Percentiles rank a stretch among this genome's conserved stretches.
phyloP scores from a whole-genome alignment of 30 jellyfish, hydroid and myxozoan genomes.

The Morbakka virulenta region DNA sequence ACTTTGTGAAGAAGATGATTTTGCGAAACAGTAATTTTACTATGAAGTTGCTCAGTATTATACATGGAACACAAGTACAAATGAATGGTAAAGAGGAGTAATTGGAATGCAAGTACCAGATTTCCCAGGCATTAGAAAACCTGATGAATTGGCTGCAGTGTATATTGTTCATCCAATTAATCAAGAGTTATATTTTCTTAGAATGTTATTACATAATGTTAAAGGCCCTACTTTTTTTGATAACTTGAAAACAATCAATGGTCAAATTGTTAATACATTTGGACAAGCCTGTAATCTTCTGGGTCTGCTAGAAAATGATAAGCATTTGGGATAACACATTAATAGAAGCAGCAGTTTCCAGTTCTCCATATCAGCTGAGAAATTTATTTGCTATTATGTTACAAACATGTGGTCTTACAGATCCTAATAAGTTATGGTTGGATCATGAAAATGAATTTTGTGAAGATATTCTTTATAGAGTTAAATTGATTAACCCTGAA shows the following conservation, averaged over 20 bases:
- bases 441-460: not conserved
- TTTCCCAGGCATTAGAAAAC: too few relatives aligned
- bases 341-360: constrained; percentile 12
- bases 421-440: not conserved
- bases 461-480: not conserved
- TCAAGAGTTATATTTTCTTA: constrained; percentile 32
- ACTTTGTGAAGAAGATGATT: constrained; percentile 22
- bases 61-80: not conserved
- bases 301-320: constrained; percentile 56
- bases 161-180: constrained; percentile 48
- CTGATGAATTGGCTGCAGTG: constrained; percentile 25
- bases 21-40: constrained; percentile 34
- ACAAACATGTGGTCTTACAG: not conserved
- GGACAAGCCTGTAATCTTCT: constrained; percentile 46
- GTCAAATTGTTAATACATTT: too few relatives aligned
- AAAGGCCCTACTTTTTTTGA: constrained; percentile 22
- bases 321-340: constrained; percentile 30
- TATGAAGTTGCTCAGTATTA: constrained; percentile 37
- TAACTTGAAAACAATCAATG: not conserved
- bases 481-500: not conserved
- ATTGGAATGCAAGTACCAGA: constrained; percentile 8
- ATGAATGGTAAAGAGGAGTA: constrained; percentile 12
- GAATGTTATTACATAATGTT: constrained; percentile 11
- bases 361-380: constrained; percentile 1
- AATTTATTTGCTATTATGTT: constrained; percentile 5